These are phyloP conservation scores for Apantesis nais DNA, from an alignment of 2,888 invertebrate genomes.

Conservation along the genomic window DNA sequence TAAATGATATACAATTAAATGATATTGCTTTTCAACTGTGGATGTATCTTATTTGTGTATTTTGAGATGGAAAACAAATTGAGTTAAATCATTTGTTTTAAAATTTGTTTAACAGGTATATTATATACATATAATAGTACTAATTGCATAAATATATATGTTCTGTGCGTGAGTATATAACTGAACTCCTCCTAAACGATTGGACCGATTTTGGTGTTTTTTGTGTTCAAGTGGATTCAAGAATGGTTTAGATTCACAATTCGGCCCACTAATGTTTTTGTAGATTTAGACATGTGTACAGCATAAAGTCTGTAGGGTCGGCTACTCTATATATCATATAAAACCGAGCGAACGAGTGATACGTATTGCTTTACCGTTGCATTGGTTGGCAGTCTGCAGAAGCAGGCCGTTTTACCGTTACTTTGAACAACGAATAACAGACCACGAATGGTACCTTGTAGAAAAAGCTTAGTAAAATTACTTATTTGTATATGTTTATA, in stretches of 20 bases:
- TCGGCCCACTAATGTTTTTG: too few species aligned
- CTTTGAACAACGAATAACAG: conserved; percentile 19
- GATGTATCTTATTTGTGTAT: background rate
- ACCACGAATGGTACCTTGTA: conserved; percentile 8
- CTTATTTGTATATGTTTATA: background rate
- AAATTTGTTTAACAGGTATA: background rate
- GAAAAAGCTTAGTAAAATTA: background rate
- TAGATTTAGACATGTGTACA: too few species aligned
- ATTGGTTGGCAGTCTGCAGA: conserved; percentile 45
- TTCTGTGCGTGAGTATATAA: too few species aligned
- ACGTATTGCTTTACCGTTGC: conserved; percentile 28
- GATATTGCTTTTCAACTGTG: background rate
- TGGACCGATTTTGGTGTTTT: too few species aligned
- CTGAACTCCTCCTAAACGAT: too few species aligned
- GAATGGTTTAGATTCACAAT: too few species aligned
- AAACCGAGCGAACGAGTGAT: conserved; percentile 15
- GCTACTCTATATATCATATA: background rate
- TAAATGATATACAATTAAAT: background rate
- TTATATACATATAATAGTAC: too few species aligned
- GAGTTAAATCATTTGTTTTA: background rate
- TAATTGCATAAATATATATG: background rate
- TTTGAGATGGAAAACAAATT: too few species aligned
- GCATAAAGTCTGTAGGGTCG: too few species aligned
- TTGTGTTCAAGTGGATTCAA: too few species aligned
- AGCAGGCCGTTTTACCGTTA: conserved; percentile 50